Percentiles rank a stretch among this genome's conserved stretches.
Evolutionary conservation across 2,888 invertebrate species (phyloP).

Genomic region (Yponomeuta cagnagella): DNA sequence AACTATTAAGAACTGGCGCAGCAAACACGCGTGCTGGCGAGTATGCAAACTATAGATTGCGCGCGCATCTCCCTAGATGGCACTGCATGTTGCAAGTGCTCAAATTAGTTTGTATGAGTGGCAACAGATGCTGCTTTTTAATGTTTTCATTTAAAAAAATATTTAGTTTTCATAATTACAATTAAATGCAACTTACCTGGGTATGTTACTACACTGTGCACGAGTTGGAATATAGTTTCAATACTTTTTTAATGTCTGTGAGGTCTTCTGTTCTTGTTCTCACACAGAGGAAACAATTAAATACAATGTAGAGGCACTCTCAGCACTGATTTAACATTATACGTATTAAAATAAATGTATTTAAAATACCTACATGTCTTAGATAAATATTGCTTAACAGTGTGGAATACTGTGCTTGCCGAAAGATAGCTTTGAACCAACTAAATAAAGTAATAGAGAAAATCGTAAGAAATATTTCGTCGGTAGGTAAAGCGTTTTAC

Average conservation of each 20-base stretch:
- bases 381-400: too few species aligned
- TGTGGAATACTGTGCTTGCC: not conserved
- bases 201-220: too few species aligned
- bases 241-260: not conserved
- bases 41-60: constrained; percentile 29
- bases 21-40: not conserved
- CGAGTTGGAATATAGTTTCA: too few species aligned
- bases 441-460: not conserved
- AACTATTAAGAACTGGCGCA: constrained; percentile 24
- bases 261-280: not conserved
- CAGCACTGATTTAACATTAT: not conserved
- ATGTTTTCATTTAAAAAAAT: not conserved
- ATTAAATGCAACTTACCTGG: too few species aligned
- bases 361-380: too few species aligned
- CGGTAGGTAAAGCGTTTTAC: not conserved
- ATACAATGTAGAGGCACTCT: not conserved
- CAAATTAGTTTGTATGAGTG: constrained; percentile 32
- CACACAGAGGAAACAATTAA: too few species aligned
- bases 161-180: too few species aligned
- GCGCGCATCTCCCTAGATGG: constrained; percentile 57
- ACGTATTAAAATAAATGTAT: too few species aligned
- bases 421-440: not conserved
- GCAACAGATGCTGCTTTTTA: constrained; percentile 53
- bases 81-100: constrained; percentile 31
- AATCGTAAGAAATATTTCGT: not conserved